Evolutionary conservation across 2,113 vertebrate genomes (phyloP).

Genomic region (Apteryx mantelli): DNA sequence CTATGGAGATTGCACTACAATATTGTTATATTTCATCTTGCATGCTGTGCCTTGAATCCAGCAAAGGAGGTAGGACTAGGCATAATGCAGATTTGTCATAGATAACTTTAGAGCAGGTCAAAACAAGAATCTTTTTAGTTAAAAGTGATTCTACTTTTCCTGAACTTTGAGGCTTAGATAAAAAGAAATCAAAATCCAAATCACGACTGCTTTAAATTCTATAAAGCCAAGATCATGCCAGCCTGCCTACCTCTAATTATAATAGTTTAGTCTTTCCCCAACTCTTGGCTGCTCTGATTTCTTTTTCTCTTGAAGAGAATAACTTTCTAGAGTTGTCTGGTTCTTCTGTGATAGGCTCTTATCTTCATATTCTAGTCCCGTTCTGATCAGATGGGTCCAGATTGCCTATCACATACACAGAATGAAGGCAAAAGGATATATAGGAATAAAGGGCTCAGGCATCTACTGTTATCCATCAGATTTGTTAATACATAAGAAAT

Average conservation of each 20-base stretch:
- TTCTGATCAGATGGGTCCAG: neutral
- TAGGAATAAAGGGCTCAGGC: neutral
- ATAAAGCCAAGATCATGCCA: neutral
- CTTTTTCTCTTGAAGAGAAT: neutral
- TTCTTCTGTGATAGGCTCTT: neutral
- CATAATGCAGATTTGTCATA: neutral
- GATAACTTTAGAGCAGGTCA: slow-evolving; percentile 38
- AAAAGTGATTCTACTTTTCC: neutral
- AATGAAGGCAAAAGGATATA: neutral
- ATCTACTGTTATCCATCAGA: neutral
- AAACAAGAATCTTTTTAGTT: slow-evolving; percentile 14
- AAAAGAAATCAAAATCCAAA: neutral
- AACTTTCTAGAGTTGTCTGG: neutral
- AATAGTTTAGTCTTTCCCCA: neutral
- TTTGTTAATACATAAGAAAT: neutral
- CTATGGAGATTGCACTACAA: neutral
- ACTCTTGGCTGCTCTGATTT: neutral
- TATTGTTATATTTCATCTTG: neutral
- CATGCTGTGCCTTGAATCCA: neutral
- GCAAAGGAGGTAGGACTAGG: neutral
- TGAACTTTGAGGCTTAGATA: neutral
- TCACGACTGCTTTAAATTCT: neutral
- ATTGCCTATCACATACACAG: neutral
- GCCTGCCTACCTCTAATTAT: neutral
- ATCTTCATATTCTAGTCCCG: neutral